These are phyloP conservation scores for Synergus itoensis DNA, from an alignment of 2,888 invertebrate species.

Conservation along the genomic window DNA sequence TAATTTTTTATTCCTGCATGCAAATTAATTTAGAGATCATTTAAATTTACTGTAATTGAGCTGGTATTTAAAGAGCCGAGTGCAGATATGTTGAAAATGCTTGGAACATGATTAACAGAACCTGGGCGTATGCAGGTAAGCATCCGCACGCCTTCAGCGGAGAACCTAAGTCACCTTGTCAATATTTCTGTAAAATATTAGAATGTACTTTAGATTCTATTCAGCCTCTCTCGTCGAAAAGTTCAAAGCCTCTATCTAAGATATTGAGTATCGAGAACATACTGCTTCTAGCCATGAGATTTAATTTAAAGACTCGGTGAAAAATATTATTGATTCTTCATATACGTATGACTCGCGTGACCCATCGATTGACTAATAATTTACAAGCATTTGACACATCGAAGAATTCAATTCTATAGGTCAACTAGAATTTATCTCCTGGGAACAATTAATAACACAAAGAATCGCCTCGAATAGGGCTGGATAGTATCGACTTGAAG, in stretches of 20 bases:
- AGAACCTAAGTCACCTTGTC: not conserved
- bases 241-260: not conserved
- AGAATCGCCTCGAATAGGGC: not conserved
- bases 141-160: not conserved
- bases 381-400: not conserved
- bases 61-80: conserved; percentile 1
- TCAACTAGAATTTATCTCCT: not conserved
- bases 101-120: not conserved
- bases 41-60: not conserved
- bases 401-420: not conserved
- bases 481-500: not conserved
- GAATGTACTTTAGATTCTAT: not conserved
- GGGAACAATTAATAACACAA: not conserved
- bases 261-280: not conserved
- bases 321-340: not conserved
- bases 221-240: not conserved
- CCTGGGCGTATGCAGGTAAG: not conserved
- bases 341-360: not conserved
- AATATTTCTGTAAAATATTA: not conserved
- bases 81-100: not conserved
- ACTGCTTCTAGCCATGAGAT: not conserved
- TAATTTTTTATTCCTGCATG: not conserved
- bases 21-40: not conserved
- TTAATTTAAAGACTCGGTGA: not conserved
- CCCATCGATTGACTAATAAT: not conserved